Conservation (phyloP, 2,113 vertebrate genomes). For the Pollimyrus isidori region DNA sequence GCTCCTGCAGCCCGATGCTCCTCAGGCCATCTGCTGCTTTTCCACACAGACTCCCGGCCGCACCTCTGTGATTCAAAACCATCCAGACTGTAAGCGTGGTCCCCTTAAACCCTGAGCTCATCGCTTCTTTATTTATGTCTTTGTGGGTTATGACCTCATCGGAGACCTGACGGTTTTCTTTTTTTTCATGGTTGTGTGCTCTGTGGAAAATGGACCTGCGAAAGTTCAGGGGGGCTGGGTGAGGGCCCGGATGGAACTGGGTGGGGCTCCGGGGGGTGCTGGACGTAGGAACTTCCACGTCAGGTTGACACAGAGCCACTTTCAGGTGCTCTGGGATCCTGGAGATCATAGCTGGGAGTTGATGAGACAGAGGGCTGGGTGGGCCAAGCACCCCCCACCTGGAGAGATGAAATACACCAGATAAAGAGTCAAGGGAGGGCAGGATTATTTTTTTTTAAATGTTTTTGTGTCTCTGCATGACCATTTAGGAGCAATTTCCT, state of each 20-base stretch:
- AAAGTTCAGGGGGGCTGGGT: neutral
- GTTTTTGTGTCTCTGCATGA: too few relatives aligned
- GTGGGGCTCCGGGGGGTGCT: neutral
- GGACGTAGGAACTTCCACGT: neutral
- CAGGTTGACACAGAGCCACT: slow-evolving; percentile 50
- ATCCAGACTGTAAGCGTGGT: neutral
- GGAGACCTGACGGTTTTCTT: neutral
- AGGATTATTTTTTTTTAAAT: neutral
- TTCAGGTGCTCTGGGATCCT: slow-evolving; percentile 53
- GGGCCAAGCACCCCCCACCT: slow-evolving; percentile 19
- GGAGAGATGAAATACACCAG: neutral
- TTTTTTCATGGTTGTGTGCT: neutral
- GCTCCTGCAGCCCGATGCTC: neutral
- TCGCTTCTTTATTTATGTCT: neutral
- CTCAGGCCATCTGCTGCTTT: neutral
- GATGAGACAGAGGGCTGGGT: slow-evolving; percentile 20
- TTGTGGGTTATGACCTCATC: neutral
- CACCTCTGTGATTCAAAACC: neutral
- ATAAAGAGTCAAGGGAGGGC: neutral
- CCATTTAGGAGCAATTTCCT: too few relatives aligned
- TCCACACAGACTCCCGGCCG: neutral
- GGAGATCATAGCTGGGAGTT: slow-evolving; percentile 44
- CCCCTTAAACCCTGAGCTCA: neutral
- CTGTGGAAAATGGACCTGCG: neutral
- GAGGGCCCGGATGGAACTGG: neutral